Conservation (phyloP, 2,888 invertebrate species). For the Chouioia cunea region DNA sequence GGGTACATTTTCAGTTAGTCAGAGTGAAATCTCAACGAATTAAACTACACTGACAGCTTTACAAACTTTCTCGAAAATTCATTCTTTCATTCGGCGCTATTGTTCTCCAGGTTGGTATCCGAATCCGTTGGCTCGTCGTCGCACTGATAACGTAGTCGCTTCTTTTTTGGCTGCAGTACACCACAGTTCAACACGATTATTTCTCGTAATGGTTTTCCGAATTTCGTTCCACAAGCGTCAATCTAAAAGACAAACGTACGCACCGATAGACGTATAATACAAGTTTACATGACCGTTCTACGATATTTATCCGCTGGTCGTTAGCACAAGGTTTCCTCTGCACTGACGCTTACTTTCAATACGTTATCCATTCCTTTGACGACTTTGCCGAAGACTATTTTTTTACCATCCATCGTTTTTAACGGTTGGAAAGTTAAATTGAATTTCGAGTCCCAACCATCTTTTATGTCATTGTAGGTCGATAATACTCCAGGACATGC, state of each 20-base stretch:
- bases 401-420: constrained; percentile 70
- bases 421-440: constrained; percentile 73
- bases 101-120: too few relatives aligned
- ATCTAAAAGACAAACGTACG: constrained; percentile 53
- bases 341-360: constrained; percentile 53
- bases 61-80: too few relatives aligned
- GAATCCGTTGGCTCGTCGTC: too few relatives aligned
- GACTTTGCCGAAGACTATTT: constrained; percentile 73
- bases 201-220: constrained; percentile 58
- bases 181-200: constrained; percentile 61
- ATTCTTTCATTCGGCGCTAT: too few relatives aligned
- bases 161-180: constrained; percentile 48
- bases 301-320: neutral
- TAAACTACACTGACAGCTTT: too few relatives aligned
- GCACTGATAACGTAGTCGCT: too few relatives aligned
- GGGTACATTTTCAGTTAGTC: too few relatives aligned
- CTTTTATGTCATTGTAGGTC: constrained; percentile 68
- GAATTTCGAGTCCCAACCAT: constrained; percentile 72
- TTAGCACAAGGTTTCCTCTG: neutral
- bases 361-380: constrained; percentile 58
- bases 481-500: constrained; percentile 72
- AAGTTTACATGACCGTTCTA: neutral
- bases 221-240: constrained; percentile 58
- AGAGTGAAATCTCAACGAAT: too few relatives aligned
- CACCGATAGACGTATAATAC: too few relatives aligned